Conservation (phyloP, 1,140 invertebrate species). For the Galendromus occidentalis region DNA sequence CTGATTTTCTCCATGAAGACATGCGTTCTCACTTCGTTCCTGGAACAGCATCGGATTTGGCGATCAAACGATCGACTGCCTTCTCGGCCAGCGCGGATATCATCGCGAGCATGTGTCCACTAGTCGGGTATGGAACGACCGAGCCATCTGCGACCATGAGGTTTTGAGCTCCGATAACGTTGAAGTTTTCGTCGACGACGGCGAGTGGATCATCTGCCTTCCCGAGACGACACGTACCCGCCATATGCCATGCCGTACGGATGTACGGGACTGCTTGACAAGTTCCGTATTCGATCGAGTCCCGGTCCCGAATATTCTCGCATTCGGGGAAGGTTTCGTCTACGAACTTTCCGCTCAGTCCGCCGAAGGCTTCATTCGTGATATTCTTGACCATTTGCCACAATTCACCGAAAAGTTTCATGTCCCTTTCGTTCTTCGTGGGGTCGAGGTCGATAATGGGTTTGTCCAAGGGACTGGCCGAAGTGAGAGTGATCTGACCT, state of each 20-base stretch:
- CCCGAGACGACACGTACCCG: background rate
- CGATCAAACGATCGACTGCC: background rate
- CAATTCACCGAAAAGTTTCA: background rate
- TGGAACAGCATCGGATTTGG: too few relatives aligned
- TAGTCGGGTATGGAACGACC: background rate
- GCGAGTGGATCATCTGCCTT: background rate
- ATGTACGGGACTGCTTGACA: background rate
- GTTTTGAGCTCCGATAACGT: background rate
- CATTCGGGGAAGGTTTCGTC: background rate
- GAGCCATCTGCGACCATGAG: background rate
- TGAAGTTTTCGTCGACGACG: background rate
- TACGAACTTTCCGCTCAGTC: background rate
- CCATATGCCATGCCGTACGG: background rate
- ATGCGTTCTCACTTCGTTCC: too few relatives aligned
- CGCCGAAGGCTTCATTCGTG: background rate
- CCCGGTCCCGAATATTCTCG: background rate
- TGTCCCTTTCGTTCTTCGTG: background rate
- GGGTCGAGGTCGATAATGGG: background rate
- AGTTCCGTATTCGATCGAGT: background rate
- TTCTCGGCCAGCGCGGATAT: background rate
- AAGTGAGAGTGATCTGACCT: background rate
- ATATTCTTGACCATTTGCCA: conserved; percentile 2
- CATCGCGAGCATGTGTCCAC: background rate
- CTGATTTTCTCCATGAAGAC: too few relatives aligned
- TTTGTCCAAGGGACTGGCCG: background rate